Evolutionary conservation across 2,888 invertebrate species (phyloP), one percentile per base, ranked within the genome.

Genomic region (Drosophila merina): DNA sequence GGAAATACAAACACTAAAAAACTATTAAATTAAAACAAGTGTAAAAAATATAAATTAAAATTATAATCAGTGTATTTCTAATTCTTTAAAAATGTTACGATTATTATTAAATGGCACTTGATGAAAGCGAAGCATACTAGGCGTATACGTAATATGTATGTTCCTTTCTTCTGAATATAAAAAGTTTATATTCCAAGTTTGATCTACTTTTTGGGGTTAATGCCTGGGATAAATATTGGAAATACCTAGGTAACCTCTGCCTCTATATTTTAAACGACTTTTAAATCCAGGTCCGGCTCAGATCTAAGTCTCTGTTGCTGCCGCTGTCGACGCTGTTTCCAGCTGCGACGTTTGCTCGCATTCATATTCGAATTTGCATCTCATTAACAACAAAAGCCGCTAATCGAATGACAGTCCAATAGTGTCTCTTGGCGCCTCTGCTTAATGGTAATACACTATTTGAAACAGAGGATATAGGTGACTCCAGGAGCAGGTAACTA

Each of bases 341-440:
- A 7, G 28, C 50, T 28, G 45, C 30, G 48, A 30, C 45, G 54
- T 45, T 33, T 36, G 50, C 55, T 66, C 55, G 55, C 67, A 67
- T 64, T 63, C 45, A 50, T 49, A 59, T 49, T 86, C 36, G 80
- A 80, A 60, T 82, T 88, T 75, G 59, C 68, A 85, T 85, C 66
- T 82, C 55, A 88, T 88, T 85, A 88, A 74, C 82, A 88, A 85
- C 88, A 74, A 88, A 88, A 83, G 80, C 69, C 69, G 62, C 67
- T 57, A 49, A 73, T 60, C 57, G 57, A 62, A 64, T 56, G 57
- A 64, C 63, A 71, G 69, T 38, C 63, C 51, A 38, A 38, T 55
- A 60, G 28, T 49, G 44, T n/a, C 40, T 42, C 10, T 69, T 69
- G 70, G 70, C 70, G 70, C 70, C 70, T 69, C 33, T 38, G 45